Evolutionary conservation across 2,888 invertebrate species (phyloP), one percentile per base, ranked within the genome.

Genomic region (Drosophila tanythrix): DNA sequence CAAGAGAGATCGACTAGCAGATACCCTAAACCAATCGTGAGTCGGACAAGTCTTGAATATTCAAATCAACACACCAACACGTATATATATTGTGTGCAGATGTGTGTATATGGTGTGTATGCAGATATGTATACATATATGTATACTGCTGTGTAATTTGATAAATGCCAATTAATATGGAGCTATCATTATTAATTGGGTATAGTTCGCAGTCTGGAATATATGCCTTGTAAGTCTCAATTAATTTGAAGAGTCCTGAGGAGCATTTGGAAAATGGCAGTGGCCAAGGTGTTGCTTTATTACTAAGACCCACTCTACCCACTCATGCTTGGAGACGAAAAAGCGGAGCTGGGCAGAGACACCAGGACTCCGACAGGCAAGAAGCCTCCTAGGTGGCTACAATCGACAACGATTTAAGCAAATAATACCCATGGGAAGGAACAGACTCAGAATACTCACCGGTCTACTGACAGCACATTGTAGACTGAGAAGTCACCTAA

Each of bases 181-280:
- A 36, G 15, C 15, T 18, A 18, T 18, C 7, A 36, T 0, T 0
- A 1, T 38, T 38, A 8, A 38, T 18, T 3, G 3, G 1, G 7
- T 18, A 18, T 38, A 38, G 38, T 18, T 18, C 18, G 40, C 40
- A 15, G 3, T 3, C 25, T 2, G 7, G 7, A 21, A 21, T 21
- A 46, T 3, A 7, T 3, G 7, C 0, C 7, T 7, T 21, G 3
- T 46, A 1, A 46, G 13, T 46, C 7, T 46, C 0, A 15, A 25
- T 15, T 25, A 7, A 3, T 4, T 25, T 46, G 15, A 46, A 15
- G 1, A 25, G 1, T 8, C 7, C 4, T 25, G 7, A 25, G 13
- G 0, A 36, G 7, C 15, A 46, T 25, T 46, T 7, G 1, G 3
- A 3, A 21, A 7, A 46, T 15, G 46, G 3, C 21, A 3, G 13